A percentile compares a stretch with the other conserved stretches of the same genome.
Evolutionary conservation across 2,113 vertebrate species (phyloP).

Genomic region (Motacilla tschutschensis): DNA sequence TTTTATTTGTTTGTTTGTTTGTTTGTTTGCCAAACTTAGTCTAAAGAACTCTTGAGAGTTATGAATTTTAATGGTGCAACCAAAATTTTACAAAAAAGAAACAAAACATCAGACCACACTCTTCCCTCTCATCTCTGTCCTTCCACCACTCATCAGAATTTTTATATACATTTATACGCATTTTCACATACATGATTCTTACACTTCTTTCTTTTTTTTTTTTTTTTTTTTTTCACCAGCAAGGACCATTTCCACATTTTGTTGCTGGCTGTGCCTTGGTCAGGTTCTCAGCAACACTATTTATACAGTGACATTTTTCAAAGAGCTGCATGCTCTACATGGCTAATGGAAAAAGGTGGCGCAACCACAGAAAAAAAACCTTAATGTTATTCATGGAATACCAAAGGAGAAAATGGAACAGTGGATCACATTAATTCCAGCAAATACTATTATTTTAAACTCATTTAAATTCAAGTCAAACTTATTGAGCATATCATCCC

Average conservation of each 20-base stretch:
- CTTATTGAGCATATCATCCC: neutral
- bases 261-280: neutral
- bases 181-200: neutral
- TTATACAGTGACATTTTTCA: conserved; percentile 40
- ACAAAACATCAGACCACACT: neutral
- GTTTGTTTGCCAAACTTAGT: neutral
- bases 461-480: conserved; percentile 46
- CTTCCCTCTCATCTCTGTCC: neutral
- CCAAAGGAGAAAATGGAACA: conserved; percentile 19
- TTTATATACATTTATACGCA: neutral
- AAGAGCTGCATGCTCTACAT: neutral
- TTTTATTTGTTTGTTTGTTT: no score
- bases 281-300: neutral
- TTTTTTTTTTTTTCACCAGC: neutral
- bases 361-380: neutral
- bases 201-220: no score
- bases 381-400: conserved; percentile 48
- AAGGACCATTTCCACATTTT: neutral
- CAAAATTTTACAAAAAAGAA: neutral
- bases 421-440: conserved; percentile 21
- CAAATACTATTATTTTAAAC: conserved; percentile 45
- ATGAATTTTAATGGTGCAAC: neutral
- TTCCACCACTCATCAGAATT: neutral
- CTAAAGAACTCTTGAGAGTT: neutral
- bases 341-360: conserved; percentile 27